Evolutionary conservation across 2,113 vertebrate genomes (phyloP).

Genomic region (Gasterosteus aculeatus): DNA sequence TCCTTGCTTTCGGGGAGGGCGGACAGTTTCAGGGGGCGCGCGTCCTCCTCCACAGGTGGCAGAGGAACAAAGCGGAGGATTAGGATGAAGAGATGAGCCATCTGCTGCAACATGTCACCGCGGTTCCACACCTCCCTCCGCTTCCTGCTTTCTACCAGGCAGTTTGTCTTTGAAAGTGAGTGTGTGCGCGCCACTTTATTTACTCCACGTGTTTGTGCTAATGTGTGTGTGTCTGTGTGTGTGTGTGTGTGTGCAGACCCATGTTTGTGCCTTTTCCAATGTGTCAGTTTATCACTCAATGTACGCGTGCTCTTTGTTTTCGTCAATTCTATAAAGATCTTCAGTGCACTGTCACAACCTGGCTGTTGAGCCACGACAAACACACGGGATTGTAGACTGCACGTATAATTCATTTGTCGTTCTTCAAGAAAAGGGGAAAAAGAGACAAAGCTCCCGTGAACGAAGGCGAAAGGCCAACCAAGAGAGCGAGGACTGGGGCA

Average conservation of each 20-base stretch:
- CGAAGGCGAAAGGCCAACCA: too few relatives aligned
- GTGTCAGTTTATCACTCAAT: background rate
- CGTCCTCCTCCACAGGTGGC: slow-evolving; percentile 73
- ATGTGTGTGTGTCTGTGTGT: background rate
- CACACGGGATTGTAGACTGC: too few relatives aligned
- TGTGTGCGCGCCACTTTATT: background rate
- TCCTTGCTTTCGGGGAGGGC: slow-evolving; percentile 39
- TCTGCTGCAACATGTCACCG: slow-evolving; percentile 62
- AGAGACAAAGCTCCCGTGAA: too few relatives aligned
- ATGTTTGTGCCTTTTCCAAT: background rate
- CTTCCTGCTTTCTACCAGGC: slow-evolving; percentile 28
- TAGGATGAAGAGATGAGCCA: slow-evolving; percentile 62
- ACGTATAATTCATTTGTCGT: too few relatives aligned
- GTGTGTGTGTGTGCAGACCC: background rate
- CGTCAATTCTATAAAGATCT: background rate
- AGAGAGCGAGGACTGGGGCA: too few relatives aligned
- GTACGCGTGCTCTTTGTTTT: background rate
- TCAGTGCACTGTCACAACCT: background rate
- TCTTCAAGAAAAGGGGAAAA: too few relatives aligned
- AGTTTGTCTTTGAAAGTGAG: slow-evolving; percentile 7
- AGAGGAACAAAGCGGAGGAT: slow-evolving; percentile 25
- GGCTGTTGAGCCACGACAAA: too few relatives aligned
- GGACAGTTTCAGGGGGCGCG: slow-evolving; percentile 12
- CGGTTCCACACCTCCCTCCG: slow-evolving; percentile 27
- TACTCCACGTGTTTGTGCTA: background rate